Conservation (phyloP, 2,888 invertebrate species). For the Iphiclides podalirius region DNA sequence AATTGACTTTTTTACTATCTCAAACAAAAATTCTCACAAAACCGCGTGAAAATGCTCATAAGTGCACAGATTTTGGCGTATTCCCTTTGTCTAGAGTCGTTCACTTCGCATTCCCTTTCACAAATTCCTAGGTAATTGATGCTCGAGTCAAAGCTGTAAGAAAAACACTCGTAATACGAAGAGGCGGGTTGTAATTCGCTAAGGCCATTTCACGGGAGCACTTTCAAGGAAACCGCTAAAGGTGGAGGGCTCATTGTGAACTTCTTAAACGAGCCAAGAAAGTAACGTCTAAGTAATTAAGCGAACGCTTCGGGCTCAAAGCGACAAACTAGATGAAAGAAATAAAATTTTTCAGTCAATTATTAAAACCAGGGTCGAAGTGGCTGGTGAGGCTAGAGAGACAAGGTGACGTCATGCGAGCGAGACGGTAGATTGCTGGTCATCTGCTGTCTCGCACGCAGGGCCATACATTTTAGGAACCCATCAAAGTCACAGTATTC, state of each 20-base stretch:
- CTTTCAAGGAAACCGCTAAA: slow-evolving; percentile 4
- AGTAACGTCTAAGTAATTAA: slow-evolving; percentile 16
- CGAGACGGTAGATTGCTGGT: too few relatives aligned
- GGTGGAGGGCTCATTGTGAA: slow-evolving; percentile 8
- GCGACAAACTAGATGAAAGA: background rate
- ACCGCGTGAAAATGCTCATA: too few relatives aligned
- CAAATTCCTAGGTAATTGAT: slow-evolving; percentile 9
- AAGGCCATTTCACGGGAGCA: slow-evolving; percentile 14
- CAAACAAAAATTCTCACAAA: too few relatives aligned
- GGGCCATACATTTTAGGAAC: too few relatives aligned
- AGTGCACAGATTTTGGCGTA: background rate
- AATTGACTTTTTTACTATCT: too few relatives aligned
- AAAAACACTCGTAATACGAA: slow-evolving; percentile 16
- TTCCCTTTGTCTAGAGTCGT: background rate
- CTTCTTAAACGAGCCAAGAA: slow-evolving; percentile 17
- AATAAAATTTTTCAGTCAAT: slow-evolving; percentile 1
- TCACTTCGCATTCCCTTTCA: slow-evolving; percentile 11
- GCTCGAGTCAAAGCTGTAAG: slow-evolving; percentile 8
- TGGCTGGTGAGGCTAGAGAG: too few relatives aligned
- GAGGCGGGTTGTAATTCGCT: slow-evolving; percentile 8
- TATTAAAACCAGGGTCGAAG: too few relatives aligned
- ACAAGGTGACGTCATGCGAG: too few relatives aligned
- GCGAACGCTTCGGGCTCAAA: slow-evolving; percentile 10
- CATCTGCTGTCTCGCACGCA: too few relatives aligned
- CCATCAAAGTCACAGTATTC: too few relatives aligned